Evolutionary conservation across 2,888 invertebrate genomes (phyloP), one percentile per base, ranked within the genome.

Genomic region (Drosophila melanosoma): DNA sequence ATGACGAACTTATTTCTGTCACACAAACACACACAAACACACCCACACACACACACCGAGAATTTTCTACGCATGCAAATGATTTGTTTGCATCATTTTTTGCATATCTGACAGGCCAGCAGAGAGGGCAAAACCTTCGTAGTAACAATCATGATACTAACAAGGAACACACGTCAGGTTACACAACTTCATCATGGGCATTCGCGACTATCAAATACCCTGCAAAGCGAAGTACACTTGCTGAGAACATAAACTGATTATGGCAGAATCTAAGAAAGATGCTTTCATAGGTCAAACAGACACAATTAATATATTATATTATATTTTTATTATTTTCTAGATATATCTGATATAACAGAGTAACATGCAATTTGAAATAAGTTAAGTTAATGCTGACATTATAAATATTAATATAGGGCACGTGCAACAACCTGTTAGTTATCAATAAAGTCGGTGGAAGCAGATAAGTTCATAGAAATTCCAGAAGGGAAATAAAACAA

Each of bases 1-100:
- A 75, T 79, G 87, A 81, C 81, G 72, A 89, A 81, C 82, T 76
- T 90, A 81, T 76, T 68, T 69, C 73, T 69, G 42, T 42, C 54
- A 51, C 63, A 42, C 36, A 49, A 20, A 61, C 42, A 26, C 67
- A 29, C 17, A 17, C 49, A 42, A 29, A 12, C 40, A 57, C 52
- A 54, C 42, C 26, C 40, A 54, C 57, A 57, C 45, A 40, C 33
- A 26, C 49, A 33, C 45, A n/a, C 61, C 11, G 33, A 40, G 40
- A n/a, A 26, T 11, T 38, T 32, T 36, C 4, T 36, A 33, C 62
- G 35, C 54, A 82, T 74, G 66, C 60, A 80, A 79, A 82, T 85
- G 26, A 71, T 63, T 52, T 62, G 62, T 66, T 64, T 48, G 42
- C 48, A 42, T 45, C 36, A 38, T 54, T 72, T 72, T 72, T 61